Evolutionary conservation across 2,888 invertebrate species (phyloP).

Genomic region (Tanaodytes sp.): DNA sequence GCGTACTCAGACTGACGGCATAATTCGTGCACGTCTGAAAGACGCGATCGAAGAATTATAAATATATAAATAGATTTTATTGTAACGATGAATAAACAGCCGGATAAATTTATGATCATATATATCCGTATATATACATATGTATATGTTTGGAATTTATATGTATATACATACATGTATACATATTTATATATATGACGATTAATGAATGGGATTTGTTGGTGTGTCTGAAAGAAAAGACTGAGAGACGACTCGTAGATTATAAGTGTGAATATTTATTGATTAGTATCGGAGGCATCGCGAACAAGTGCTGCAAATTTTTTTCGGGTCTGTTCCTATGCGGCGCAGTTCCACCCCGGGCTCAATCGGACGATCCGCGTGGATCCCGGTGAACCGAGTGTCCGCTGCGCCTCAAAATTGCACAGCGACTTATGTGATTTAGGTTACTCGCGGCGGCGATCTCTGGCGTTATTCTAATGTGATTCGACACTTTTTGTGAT

Average conservation of each 20-base stretch:
- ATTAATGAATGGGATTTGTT: conserved; percentile 15
- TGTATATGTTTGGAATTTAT: conserved; percentile 1
- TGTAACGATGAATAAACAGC: no score
- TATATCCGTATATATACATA: conserved; percentile 8
- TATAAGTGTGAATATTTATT: conserved; percentile 54
- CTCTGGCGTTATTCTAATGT: conserved; percentile 33
- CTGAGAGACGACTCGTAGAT: conserved; percentile 45
- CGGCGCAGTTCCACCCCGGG: conserved; percentile 3
- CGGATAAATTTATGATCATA: neutral
- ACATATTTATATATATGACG: conserved; percentile 7
- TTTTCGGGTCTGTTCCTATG: conserved; percentile 50
- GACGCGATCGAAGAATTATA: conserved; percentile 7
- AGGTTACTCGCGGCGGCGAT: conserved; percentile 42
- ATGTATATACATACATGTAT: neutral
- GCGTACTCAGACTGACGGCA: no score
- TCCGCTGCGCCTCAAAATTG: conserved; percentile 32
- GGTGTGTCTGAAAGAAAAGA: conserved; percentile 36
- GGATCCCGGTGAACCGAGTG: conserved; percentile 7
- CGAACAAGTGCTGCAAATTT: conserved; percentile 39
- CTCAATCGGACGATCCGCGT: neutral
- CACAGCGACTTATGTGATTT: conserved; percentile 50
- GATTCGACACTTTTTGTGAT: conserved; percentile 39
- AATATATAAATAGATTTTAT: conserved; percentile 21
- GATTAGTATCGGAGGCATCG: conserved; percentile 26
- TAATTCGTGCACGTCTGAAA: neutral